A percentile compares a stretch with the other conserved stretches of the same genome.
These are phyloP conservation scores for cat (Felis catus) DNA, from an alignment of 2,113 vertebrate genomes.

Conservation along the genomic window DNA sequence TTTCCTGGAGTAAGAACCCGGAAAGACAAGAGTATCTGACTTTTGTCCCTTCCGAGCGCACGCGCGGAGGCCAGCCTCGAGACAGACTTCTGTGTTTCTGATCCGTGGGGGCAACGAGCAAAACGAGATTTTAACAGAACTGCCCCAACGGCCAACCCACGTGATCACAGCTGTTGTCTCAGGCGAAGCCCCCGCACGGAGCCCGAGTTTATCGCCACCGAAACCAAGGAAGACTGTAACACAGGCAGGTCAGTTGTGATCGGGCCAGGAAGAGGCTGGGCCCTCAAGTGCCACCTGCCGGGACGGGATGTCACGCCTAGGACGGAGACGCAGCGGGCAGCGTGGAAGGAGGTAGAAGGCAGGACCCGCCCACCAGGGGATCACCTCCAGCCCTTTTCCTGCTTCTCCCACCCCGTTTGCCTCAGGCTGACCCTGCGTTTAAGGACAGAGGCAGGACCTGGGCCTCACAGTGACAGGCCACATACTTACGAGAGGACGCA, in stretches of 20 bases:
- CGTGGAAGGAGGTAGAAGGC: fast-evolving
- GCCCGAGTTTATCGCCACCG: background rate
- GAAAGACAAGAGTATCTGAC: background rate
- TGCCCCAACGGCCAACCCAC: background rate
- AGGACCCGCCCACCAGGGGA: background rate
- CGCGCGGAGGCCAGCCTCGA: too few relatives aligned
- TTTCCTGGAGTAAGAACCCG: background rate
- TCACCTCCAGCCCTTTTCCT: background rate
- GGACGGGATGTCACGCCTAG: background rate
- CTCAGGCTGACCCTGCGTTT: background rate
- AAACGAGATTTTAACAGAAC: background rate
- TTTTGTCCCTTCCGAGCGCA: background rate
- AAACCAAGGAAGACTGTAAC: background rate
- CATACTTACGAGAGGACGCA: fast-evolving
- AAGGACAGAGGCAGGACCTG: background rate
- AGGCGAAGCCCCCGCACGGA: background rate
- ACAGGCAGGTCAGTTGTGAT: background rate
- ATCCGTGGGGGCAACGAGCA: background rate
- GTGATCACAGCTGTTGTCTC: background rate
- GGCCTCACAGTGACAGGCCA: background rate
- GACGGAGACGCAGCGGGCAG: background rate
- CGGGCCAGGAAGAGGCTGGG: background rate
- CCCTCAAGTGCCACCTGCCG: too few relatives aligned
- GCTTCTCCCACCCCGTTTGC: background rate
- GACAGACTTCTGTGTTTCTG: background rate